phyloP scores from a whole-genome alignment of 1,140 invertebrate species.

The Cydia strobilella region DNA sequence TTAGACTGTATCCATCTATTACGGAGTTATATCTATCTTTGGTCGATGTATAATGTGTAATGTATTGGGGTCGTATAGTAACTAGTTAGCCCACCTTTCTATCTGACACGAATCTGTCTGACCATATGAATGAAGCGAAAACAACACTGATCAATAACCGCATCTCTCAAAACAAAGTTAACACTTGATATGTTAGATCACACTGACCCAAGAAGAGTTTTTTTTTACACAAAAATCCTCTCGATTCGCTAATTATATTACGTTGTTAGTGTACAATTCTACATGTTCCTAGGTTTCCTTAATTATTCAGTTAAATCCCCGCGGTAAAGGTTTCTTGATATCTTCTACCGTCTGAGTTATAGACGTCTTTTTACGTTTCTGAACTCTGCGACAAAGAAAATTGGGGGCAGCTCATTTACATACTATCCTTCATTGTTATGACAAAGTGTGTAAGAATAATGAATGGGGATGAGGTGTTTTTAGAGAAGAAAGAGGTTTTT shows the following conservation, averaged over 20 bases:
- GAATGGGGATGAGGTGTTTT: neutral
- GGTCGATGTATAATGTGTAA: no score
- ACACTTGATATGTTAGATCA: no score
- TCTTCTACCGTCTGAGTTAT: slow-evolving; percentile 1
- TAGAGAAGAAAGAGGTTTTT: neutral
- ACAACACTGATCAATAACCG: neutral
- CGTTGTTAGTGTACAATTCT: no score
- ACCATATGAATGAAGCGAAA: neutral
- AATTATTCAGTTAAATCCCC: neutral
- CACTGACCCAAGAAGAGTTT: no score
- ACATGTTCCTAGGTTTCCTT: no score
- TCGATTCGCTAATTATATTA: no score
- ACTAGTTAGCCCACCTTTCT: neutral
- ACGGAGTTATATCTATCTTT: no score
- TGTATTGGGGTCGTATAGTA: slow-evolving; percentile 1
- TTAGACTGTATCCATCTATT: no score
- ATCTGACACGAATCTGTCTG: slow-evolving; percentile 7
- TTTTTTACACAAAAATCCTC: no score
- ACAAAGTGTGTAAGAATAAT: neutral
- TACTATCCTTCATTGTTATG: slow-evolving; percentile 7
- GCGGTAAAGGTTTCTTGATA: neutral
- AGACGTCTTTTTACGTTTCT: neutral
- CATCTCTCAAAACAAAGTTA: no score
- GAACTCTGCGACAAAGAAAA: neutral
- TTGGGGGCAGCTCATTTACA: neutral